These are phyloP conservation scores for Chiridota heheva DNA, from an alignment of 35 echinoderm and acorn worm genomes.

Conservation along the genomic window DNA sequence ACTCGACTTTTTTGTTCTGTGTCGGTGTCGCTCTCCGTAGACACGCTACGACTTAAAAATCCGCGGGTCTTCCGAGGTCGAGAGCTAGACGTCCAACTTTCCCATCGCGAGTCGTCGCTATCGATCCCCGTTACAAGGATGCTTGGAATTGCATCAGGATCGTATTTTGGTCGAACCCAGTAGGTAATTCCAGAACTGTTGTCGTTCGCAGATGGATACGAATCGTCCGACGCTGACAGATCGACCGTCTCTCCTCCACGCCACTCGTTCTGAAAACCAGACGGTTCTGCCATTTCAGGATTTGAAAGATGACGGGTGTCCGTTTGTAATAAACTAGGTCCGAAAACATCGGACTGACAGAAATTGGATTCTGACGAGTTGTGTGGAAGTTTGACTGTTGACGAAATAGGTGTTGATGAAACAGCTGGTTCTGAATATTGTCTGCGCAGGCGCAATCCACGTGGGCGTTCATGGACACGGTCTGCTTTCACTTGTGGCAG, in stretches of 20 bases:
- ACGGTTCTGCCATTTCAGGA: too few species aligned
- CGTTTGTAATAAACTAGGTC: too few species aligned
- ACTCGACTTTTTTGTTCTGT: background rate
- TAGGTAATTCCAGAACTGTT: slow-evolving; percentile 31
- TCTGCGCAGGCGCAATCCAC: too few species aligned
- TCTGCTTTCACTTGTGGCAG: too few species aligned
- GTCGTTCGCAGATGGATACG: slow-evolving; percentile 20
- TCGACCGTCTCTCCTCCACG: slow-evolving; percentile 18
- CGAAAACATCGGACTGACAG: too few species aligned
- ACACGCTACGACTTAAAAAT: slow-evolving; percentile 12
- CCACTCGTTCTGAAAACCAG: too few species aligned
- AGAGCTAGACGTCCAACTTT: background rate
- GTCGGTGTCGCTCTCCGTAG: slow-evolving; percentile 11
- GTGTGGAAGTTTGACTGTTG: too few species aligned
- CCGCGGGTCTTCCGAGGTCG: background rate
- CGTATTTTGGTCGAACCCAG: slow-evolving; percentile 53
- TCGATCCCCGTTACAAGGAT: slow-evolving; percentile 78
- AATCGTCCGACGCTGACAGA: slow-evolving; percentile 47
- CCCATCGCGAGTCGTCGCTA: slow-evolving; percentile 8
- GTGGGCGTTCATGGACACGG: too few species aligned
- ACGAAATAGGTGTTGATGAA: too few species aligned
- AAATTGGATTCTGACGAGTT: too few species aligned
- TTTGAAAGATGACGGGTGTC: too few species aligned
- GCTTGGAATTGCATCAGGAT: slow-evolving; percentile 64
- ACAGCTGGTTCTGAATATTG: too few species aligned